Percentiles rank a stretch among this genome's conserved stretches.
Conservation (phyloP, 2,113 vertebrate genomes). For the Macrotis lagotis region DNA sequence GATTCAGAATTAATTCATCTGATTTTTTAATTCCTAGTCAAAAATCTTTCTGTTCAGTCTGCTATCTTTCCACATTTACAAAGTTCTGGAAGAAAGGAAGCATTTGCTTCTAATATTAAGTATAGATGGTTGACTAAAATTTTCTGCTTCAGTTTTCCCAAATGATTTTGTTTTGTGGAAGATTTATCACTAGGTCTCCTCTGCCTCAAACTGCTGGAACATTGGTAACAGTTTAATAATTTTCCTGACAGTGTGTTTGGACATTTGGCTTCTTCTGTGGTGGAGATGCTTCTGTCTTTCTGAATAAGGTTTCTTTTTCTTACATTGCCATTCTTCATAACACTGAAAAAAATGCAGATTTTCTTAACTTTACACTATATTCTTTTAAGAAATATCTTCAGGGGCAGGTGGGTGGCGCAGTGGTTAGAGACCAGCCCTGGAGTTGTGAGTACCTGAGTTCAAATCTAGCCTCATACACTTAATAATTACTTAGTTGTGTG, state of each 20-base stretch:
- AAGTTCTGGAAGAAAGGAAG: not conserved
- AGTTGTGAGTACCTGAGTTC: too few relatives aligned
- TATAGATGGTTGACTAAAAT: not conserved
- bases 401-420: too few relatives aligned
- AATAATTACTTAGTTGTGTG: too few relatives aligned
- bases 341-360: not conserved
- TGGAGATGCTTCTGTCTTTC: not conserved
- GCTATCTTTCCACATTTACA: not conserved
- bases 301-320: not conserved
- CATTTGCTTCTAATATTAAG: not conserved
- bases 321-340: slow-evolving; percentile 3
- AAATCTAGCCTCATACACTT: too few relatives aligned
- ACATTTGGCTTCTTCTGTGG: slow-evolving; percentile 12
- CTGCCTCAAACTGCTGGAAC: not conserved
- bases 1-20: not conserved
- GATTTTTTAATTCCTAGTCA: not conserved
- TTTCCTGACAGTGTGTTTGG: slow-evolving; percentile 13
- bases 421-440: too few relatives aligned
- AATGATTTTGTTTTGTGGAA: slow-evolving; percentile 17
- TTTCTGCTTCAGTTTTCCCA: not conserved
- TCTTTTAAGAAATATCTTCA: slow-evolving; percentile 34
- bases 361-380: slow-evolving; percentile 2
- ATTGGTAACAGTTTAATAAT: slow-evolving; percentile 22
- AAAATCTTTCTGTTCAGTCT: not conserved
- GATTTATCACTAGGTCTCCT: not conserved